Conservation (phyloP, 2,797 vertebrate genomes). For the Bucorvus abyssinicus region DNA sequence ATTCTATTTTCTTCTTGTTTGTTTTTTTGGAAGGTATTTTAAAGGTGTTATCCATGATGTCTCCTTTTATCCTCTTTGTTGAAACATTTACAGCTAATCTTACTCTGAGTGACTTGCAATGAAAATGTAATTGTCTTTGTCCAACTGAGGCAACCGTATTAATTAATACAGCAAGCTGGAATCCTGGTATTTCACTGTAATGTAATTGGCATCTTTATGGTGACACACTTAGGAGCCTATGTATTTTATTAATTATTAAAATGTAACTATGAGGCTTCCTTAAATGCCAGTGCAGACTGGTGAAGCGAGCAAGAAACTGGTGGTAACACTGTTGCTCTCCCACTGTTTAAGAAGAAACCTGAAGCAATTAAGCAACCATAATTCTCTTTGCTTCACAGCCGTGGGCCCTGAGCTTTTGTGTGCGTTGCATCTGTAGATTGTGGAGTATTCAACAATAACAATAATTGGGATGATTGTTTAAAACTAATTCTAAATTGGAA, state of each 20-base stretch:
- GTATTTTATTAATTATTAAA: constrained; percentile 47
- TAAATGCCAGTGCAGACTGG: background rate
- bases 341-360: background rate
- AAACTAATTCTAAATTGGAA: background rate
- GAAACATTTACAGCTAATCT: constrained; percentile 64
- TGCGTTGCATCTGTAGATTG: background rate
- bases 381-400: background rate
- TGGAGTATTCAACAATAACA: background rate
- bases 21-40: background rate
- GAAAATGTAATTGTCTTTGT: constrained; percentile 64
- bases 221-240: background rate
- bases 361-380: background rate
- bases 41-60: background rate
- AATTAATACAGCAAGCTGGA: constrained; percentile 31
- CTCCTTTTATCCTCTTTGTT: constrained; percentile 44
- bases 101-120: constrained; percentile 45
- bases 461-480: background rate
- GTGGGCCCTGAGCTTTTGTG: background rate
- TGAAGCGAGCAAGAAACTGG: background rate
- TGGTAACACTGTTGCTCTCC: background rate
- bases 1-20: background rate
- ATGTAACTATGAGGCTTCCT: background rate
- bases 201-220: constrained; percentile 9
- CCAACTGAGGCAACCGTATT: constrained; percentile 23
- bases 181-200: constrained; percentile 30